Evolutionary conservation across 2,113 vertebrate genomes (phyloP), one percentile per base, ranked within the genome.

Genomic region (Anolis sagrei): DNA sequence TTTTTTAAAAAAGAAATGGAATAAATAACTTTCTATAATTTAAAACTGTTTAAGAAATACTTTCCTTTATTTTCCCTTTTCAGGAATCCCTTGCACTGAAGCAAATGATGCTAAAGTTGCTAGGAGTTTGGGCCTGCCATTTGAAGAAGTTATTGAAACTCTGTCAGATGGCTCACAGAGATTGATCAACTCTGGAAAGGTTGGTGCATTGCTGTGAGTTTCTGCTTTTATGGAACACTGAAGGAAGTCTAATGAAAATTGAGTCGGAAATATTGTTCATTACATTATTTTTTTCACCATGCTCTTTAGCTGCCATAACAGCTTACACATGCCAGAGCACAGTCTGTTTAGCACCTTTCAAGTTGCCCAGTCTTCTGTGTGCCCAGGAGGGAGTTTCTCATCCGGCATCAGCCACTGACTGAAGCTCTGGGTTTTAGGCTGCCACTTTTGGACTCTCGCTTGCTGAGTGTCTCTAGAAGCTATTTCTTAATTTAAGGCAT

Each of bases 1-100:
- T 64, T n/a, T n/a, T n/a, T n/a, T n/a, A n/a, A n/a, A n/a, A n/a
- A n/a, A 64, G 8, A 16, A 78, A 39, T 8, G 70, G 23, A 70
- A 36, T 39, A 51, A 6, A 11, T 32, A 32, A n/a, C 32, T 16
- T 58, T 78, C 19, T 4, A 13, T 49, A n/a, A 2, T 81, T 81
- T 81, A 62, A 77, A 44, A 29, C 34, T 23, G 0, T 6, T 7
- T 79, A 79, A 72, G 39, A 64, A 48, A 58, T 14, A 1, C 2
- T 49, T 86, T 82, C 83, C 73, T 75, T 0, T 62, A 5, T 1
- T 86, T 51, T 54, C 32, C 18, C 51, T 88, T 58, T 69, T 34
- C 87, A 99, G 98, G 97, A 89, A 96, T 98, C 87, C 98, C 99
- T 48, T 97, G 97, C 89, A 96, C 95, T 44, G 97, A 94, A 88